Percentiles rank a stretch among this genome's conserved stretches.
Evolutionary conservation across 1,140 invertebrate species (phyloP).

Genomic region (Piezodorus guildinii): DNA sequence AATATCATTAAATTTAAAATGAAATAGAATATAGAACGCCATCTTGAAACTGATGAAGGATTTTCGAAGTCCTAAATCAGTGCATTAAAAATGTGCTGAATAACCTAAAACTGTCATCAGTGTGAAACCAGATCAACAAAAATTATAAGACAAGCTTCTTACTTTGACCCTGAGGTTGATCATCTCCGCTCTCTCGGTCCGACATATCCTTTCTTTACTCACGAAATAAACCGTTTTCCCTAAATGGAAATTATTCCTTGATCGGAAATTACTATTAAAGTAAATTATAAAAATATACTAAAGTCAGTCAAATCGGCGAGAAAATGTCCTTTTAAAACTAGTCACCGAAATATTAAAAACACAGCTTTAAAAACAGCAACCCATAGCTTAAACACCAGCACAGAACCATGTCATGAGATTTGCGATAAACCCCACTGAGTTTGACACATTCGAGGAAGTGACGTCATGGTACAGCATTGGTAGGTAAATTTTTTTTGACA

Average conservation of each 20-base stretch:
- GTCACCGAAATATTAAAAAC: conserved; percentile 3
- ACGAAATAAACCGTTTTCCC: conserved; percentile 30
- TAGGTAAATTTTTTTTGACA: background rate
- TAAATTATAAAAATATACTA: background rate
- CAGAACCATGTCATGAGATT: conserved; percentile 14
- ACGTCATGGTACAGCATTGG: conserved; percentile 17
- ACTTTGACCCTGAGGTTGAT: conserved; percentile 38
- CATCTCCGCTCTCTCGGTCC: conserved; percentile 39
- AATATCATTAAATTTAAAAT: background rate
- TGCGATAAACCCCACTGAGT: conserved; percentile 21
- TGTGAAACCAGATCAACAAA: too few relatives aligned
- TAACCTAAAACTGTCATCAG: too few relatives aligned
- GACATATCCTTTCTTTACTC: conserved; percentile 35
- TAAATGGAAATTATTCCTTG: conserved; percentile 29
- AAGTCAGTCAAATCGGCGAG: background rate
- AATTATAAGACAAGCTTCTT: conserved; percentile 24
- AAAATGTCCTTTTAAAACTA: background rate
- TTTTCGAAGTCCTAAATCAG: conserved; percentile 10
- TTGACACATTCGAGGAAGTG: conserved; percentile 24
- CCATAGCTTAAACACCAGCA: conserved; percentile 17
- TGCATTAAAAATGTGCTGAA: background rate
- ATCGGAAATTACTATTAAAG: conserved; percentile 18
- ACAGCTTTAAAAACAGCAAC: conserved; percentile 1
- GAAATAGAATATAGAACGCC: conserved; percentile 1
- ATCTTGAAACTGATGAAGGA: conserved; percentile 21